Percentiles rank a stretch among this genome's conserved stretches.
Evolutionary conservation across 1,140 invertebrate genomes (phyloP).

Genomic region (Drosophila equinoxialis): DNA sequence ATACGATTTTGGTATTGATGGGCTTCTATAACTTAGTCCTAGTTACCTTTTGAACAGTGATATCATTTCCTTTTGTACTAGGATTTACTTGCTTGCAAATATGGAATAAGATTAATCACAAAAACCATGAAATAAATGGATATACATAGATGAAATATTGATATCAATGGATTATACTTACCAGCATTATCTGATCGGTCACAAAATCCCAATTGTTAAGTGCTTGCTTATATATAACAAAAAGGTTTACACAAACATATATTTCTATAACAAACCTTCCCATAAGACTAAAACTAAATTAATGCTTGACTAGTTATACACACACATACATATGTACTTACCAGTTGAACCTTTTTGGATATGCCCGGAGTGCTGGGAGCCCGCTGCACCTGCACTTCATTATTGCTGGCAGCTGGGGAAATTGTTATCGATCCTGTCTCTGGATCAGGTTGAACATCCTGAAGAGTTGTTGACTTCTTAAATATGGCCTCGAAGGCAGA

Average conservation of each 20-base stretch:
- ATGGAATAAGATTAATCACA: slow-evolving; percentile 50
- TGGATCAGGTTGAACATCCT: slow-evolving; percentile 90
- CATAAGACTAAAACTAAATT: neutral
- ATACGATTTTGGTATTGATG: too few relatives aligned
- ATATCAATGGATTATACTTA: slow-evolving; percentile 40
- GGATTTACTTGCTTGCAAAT: slow-evolving; percentile 79
- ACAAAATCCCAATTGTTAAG: slow-evolving; percentile 75
- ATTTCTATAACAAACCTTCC: neutral
- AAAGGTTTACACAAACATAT: slow-evolving; percentile 28
- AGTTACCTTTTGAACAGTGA: slow-evolving; percentile 41
- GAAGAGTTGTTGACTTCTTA: slow-evolving; percentile 91
- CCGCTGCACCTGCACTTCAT: slow-evolving; percentile 75
- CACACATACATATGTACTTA: slow-evolving; percentile 67
- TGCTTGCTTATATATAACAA: slow-evolving; percentile 62
- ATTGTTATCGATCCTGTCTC: slow-evolving; percentile 83
- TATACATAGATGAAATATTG: slow-evolving; percentile 2
- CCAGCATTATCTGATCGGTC: slow-evolving; percentile 72
- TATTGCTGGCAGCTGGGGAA: slow-evolving; percentile 63
- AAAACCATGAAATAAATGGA: slow-evolving; percentile 4
- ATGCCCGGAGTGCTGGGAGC: slow-evolving; percentile 88
- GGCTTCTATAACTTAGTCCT: neutral
- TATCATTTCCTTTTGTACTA: slow-evolving; percentile 40
- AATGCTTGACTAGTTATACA: neutral
- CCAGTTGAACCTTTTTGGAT: slow-evolving; percentile 95
- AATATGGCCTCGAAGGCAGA: slow-evolving; percentile 96